A percentile compares a stretch with the other conserved stretches of the same genome.
Conservation (phyloP, 1,140 invertebrate genomes). For the Akabosia matsudoensis region DNA sequence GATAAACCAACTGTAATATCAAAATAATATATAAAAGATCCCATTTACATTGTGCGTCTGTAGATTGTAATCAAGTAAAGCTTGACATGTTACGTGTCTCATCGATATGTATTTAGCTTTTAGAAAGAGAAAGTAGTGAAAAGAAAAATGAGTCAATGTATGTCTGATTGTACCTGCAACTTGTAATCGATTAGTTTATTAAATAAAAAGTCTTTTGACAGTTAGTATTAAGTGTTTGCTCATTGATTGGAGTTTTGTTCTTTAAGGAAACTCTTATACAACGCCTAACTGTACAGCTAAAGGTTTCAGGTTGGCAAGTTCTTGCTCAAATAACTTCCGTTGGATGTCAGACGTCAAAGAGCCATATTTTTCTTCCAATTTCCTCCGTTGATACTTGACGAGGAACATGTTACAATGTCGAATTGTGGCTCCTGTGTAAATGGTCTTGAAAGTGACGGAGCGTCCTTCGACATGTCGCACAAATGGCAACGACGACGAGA, state of each 20-base stretch:
- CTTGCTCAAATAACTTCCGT: conserved; percentile 23
- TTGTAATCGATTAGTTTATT: no score
- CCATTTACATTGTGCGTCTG: no score
- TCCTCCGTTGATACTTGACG: conserved; percentile 21
- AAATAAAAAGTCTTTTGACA: no score
- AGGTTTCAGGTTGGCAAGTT: conserved; percentile 8
- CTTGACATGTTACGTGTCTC: no score
- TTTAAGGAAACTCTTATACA: background rate
- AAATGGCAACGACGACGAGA: conserved; percentile 32
- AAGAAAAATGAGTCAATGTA: no score
- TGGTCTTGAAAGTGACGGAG: conserved; percentile 12
- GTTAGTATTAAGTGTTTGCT: no score
- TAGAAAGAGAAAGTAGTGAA: no score
- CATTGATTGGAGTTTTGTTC: no score
- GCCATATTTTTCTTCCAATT: conserved; percentile 29
- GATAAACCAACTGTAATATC: no score
- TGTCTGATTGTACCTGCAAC: background rate
- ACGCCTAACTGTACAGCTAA: background rate
- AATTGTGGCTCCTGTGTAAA: conserved; percentile 39
- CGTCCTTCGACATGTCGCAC: conserved; percentile 27
- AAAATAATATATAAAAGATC: no score
- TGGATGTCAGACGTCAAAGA: conserved; percentile 36
- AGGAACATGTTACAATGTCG: conserved; percentile 39
- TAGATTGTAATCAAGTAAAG: no score
- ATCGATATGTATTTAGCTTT: no score